A percentile compares a stretch with the other conserved stretches of the same genome.
phyloP scores from a whole-genome alignment of 2,113 vertebrate species.

The Callionymus lyra region DNA sequence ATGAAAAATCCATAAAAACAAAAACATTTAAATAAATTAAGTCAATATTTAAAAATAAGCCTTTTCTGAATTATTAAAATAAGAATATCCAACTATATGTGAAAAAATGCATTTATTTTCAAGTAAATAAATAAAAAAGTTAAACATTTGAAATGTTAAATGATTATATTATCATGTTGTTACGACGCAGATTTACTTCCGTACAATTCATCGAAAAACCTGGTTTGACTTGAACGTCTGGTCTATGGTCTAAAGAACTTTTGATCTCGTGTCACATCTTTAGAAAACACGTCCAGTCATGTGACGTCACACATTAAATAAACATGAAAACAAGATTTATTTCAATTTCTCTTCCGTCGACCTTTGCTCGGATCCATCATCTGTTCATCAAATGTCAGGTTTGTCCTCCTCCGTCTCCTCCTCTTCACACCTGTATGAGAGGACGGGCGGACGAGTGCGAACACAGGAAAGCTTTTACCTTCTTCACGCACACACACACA shows the following conservation, averaged over 20 bases:
- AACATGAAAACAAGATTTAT: slow-evolving; percentile 45
- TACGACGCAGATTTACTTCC: too few species aligned
- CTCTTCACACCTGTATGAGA: slow-evolving; percentile 49
- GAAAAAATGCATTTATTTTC: too few species aligned
- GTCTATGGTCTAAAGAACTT: slow-evolving; percentile 8
- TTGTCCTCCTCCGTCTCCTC: not conserved
- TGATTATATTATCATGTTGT: too few species aligned
- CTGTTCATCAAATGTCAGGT: slow-evolving; percentile 18
- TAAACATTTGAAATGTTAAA: too few species aligned
- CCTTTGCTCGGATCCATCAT: slow-evolving; percentile 21
- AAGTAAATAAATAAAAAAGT: too few species aligned
- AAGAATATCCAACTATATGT: too few species aligned
- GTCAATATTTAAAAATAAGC: too few species aligned
- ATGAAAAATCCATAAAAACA: too few species aligned
- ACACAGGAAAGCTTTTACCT: slow-evolving; percentile 71
- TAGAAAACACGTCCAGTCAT: slow-evolving; percentile 58
- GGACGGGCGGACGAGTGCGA: slow-evolving; percentile 50
- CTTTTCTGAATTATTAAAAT: too few species aligned
- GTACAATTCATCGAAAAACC: too few species aligned
- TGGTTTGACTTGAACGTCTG: too few species aligned
- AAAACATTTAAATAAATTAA: too few species aligned
- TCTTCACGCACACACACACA: slow-evolving; percentile 2
- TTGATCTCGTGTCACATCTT: slow-evolving; percentile 54
- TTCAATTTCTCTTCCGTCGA: slow-evolving; percentile 1
- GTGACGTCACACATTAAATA: slow-evolving; percentile 53